Base-by-base conservation (phyloP, 2,888 invertebrate species). In the Patella ulyssiponensis region DNA sequence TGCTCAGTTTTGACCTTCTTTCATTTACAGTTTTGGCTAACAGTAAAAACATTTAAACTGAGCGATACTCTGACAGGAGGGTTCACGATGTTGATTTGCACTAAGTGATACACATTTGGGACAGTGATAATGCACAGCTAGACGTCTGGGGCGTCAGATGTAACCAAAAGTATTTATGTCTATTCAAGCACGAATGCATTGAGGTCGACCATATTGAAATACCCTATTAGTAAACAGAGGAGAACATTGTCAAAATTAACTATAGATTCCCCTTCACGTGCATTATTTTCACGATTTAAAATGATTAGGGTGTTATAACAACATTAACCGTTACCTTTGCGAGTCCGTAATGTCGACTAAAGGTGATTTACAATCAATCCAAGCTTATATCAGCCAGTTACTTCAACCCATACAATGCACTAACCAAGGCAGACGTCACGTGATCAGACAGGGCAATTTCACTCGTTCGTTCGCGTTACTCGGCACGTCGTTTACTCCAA, bases 121-220 rank as follows among this genome's bases (percentile, higher is more conserved):
- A 15, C 64, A 11, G 23, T 64, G 44, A 64, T 64, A 64, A 64
- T 23, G 4, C 12, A 64, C 3, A 20, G 23, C 64, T 44, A 64
- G 64, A 64, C 64, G 64, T 64, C 64, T 64, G 23, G 20, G 20
- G 23, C 64, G 64, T 64, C 64, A 64, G 23, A 64, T 64, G 20
- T 23, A 20, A 12, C 64, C 44, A 44, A 11, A 20, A 20, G 64
- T 64, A 23, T 64, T 64, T 64, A 64, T 64, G 64, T 64, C 64
- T 64, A 64, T 64, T 64, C 64, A 64, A 64, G 64, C 64, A 64
- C 64, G 64, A 64, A 64, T 64, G 23, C 64, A 64, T 64, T 64
- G 64, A 64, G 64, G 64, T 64, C 64, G 64, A 64, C 64, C 64
- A 64, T 64, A 64, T 64, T 64, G 64, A 64, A 64, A 64, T 64